These are phyloP conservation scores for Pissodes strobi DNA, from an alignment of 1,140 invertebrate genomes.

Conservation along the genomic window DNA sequence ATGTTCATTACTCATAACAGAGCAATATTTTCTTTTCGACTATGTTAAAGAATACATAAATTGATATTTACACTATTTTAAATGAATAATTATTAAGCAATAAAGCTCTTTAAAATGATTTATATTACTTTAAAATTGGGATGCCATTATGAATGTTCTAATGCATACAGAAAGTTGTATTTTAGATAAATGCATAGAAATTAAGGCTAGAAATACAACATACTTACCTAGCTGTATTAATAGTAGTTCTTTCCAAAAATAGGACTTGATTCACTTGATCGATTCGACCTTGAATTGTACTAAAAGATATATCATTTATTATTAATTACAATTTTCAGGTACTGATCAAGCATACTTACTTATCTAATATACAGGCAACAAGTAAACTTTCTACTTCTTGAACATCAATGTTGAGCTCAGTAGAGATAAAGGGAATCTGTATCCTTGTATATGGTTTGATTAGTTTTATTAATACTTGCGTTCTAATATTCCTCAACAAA, in stretches of 20 bases:
- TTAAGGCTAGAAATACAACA: neutral
- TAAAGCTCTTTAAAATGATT: no score
- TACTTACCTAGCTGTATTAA: conserved; percentile 68
- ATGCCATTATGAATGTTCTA: no score
- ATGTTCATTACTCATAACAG: no score
- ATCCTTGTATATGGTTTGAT: conserved; percentile 98
- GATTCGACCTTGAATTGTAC: conserved; percentile 93
- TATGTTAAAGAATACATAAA: no score
- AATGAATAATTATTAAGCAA: no score
- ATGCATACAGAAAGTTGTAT: no score
- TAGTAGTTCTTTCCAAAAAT: conserved; percentile 81
- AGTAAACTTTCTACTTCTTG: conserved; percentile 95
- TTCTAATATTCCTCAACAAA: conserved; percentile 94
- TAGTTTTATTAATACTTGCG: conserved; percentile 96
- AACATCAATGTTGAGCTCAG: conserved; percentile 95
- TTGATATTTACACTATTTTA: no score
- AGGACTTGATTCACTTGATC: conserved; percentile 97
- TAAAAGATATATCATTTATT: conserved; percentile 35
- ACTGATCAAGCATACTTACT: conserved; percentile 62
- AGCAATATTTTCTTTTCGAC: no score
- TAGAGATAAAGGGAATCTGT: conserved; percentile 97
- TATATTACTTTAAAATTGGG: neutral
- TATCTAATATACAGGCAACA: conserved; percentile 98
- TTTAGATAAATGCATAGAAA: neutral
- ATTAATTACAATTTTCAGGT: conserved; percentile 3